Base-by-base conservation (phyloP, 2,888 invertebrate genomes). In the Watsonalla cultraria region DNA sequence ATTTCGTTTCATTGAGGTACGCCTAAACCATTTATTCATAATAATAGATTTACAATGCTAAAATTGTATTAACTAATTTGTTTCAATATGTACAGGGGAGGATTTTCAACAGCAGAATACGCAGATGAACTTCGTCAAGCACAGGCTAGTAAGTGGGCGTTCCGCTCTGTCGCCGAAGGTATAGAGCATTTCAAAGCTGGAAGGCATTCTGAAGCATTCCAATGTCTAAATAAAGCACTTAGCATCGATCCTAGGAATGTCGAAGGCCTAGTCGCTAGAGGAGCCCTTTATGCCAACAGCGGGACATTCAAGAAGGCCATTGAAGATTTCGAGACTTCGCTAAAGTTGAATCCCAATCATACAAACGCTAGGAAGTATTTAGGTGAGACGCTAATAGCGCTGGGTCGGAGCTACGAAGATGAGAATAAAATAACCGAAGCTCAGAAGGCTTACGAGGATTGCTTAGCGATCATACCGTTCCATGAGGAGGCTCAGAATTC, bases 141-240 rank as follows among this genome's bases (percentile, higher is more conserved):
- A 11, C 98, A 98, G 88, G 97, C 97, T 50, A 96, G 96, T 80
- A 97, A 97, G 84, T 97, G 97, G 97, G 98, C 98, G 0, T 97
- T 97, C 85, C 94, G 96, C 57, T 95, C 95, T 76, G 98, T 98
- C 33, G 97, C 97, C n/a, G 97, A 98, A 84, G 98, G 98, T 33
- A 98, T 98, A 71, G 96, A 96, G 76, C 96, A 96, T 88, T 98
- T 98, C 89, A 98, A 98, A 87, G 95, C 95, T 48, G 97, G 97
- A 47, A 93, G 96, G 68, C 97, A 97, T 82, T 95, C 96, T 0
- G 98, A 99, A 91, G 98, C 98, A 45, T 97, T 98, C 87, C 97
- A 97, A 80, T 97, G 97, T 77, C 92, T 98, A 47, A 98, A 98
- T 84, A 97, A 97, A 84, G 99, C 98, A 5, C 87, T 99, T 51